Conservation (phyloP, 2,797 vertebrate genomes). For the Scolopax rusticola region DNA sequence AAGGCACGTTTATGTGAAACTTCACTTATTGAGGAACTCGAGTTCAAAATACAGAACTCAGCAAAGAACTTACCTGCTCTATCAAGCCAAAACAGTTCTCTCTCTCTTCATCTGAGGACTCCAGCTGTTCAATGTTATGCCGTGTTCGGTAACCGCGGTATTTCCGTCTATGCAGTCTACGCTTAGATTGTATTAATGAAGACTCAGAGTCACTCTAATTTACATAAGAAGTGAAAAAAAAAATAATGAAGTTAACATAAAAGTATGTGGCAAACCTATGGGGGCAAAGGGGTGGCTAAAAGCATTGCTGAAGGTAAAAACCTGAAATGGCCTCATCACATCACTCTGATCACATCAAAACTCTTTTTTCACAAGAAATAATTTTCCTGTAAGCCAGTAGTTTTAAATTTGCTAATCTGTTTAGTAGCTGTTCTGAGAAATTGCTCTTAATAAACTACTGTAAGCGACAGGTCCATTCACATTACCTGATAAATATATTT, state of each 20-base stretch:
- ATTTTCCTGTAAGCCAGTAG: neutral
- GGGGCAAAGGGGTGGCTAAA: neutral
- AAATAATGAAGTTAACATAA: neutral
- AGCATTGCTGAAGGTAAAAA: neutral
- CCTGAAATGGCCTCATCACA: neutral
- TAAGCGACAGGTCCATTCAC: neutral
- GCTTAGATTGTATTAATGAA: slow-evolving; percentile 73
- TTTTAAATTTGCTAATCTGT: neutral
- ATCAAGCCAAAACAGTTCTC: slow-evolving; percentile 86
- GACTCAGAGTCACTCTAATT: slow-evolving; percentile 88
- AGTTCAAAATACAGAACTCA: neutral
- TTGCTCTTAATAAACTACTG: neutral
- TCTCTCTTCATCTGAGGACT: slow-evolving; percentile 90
- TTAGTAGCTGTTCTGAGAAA: neutral
- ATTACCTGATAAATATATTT: neutral
- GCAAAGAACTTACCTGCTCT: slow-evolving; percentile 70
- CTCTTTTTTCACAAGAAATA: neutral
- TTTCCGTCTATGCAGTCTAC: slow-evolving; percentile 76
- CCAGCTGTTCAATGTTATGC: slow-evolving; percentile 78
- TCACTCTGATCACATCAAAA: neutral
- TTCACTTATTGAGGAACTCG: neutral
- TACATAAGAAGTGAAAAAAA: neutral
- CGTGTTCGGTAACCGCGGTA: slow-evolving; percentile 66
- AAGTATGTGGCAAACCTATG: neutral
- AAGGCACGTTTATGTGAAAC: neutral